phyloP scores from a whole-genome alignment of 2,797 vertebrate species.

The Poecilia gillii region DNA sequence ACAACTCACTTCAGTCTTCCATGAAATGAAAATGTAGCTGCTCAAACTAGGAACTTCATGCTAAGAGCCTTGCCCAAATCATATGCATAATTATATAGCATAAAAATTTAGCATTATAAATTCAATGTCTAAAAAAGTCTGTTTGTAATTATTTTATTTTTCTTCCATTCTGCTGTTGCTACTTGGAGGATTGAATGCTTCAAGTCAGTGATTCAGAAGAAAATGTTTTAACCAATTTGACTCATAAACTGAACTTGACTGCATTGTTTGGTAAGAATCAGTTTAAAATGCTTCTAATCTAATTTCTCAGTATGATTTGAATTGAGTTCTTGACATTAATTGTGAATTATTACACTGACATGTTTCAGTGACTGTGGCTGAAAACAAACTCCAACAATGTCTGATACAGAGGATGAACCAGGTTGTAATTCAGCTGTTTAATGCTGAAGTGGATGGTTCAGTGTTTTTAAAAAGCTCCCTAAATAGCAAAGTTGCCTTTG shows the following conservation, averaged over 20 bases:
- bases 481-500: not conserved
- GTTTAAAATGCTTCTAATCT: not conserved
- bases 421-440: not conserved
- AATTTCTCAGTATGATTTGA: not conserved
- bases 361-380: not conserved
- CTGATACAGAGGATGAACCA: not conserved
- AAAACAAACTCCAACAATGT: not conserved
- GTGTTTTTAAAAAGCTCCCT: not conserved
- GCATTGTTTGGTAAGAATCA: not conserved
- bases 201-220: not conserved
- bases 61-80: no score
- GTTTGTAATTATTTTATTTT: no score
- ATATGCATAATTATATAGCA: no score
- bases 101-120: no score
- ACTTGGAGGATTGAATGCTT: no score
- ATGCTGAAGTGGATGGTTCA: not conserved
- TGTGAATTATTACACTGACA: not conserved
- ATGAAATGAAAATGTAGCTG: not conserved
- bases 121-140: no score
- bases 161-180: no score
- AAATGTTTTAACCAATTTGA: not conserved
- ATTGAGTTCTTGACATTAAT: not conserved
- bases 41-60: not conserved
- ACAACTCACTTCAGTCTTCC: not conserved
- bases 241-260: not conserved